Evolutionary conservation across 2,113 vertebrate genomes (phyloP).

Genomic region (Phaethornis superciliosus): DNA sequence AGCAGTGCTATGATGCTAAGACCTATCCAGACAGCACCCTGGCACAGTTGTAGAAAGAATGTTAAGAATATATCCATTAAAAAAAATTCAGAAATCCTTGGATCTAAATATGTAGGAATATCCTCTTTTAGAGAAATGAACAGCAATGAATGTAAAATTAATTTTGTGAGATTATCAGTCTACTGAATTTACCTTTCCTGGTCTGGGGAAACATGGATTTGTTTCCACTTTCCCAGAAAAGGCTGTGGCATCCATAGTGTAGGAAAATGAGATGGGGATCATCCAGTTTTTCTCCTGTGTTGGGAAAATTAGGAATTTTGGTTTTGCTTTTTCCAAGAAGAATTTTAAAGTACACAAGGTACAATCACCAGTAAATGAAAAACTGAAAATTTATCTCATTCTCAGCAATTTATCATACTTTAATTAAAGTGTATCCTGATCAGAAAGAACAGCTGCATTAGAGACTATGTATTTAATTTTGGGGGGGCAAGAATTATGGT

Average conservation of each 20-base stretch:
- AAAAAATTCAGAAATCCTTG: background rate
- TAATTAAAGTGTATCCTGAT: background rate
- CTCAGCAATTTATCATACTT: background rate
- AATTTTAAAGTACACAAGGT: background rate
- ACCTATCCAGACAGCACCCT: background rate
- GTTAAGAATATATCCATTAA: background rate
- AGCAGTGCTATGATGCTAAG: background rate
- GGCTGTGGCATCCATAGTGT: background rate
- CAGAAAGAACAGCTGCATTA: background rate
- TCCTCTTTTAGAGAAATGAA: background rate
- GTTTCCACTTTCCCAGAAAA: background rate
- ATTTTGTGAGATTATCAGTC: background rate
- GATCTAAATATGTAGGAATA: background rate
- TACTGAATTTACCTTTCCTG: background rate
- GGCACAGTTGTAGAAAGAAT: background rate
- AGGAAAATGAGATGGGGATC: background rate
- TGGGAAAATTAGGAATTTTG: background rate
- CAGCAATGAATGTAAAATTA: background rate
- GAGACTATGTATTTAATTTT: background rate
- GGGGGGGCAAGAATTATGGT: background rate
- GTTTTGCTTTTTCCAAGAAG: background rate
- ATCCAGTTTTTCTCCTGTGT: background rate
- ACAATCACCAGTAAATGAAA: background rate
- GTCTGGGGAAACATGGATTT: background rate
- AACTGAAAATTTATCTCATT: background rate